A percentile compares a stretch with the other conserved stretches of the same genome.
These are phyloP conservation scores for Euwallacea fornicatus DNA, from an alignment of 1,140 invertebrate genomes.

Conservation along the genomic window DNA sequence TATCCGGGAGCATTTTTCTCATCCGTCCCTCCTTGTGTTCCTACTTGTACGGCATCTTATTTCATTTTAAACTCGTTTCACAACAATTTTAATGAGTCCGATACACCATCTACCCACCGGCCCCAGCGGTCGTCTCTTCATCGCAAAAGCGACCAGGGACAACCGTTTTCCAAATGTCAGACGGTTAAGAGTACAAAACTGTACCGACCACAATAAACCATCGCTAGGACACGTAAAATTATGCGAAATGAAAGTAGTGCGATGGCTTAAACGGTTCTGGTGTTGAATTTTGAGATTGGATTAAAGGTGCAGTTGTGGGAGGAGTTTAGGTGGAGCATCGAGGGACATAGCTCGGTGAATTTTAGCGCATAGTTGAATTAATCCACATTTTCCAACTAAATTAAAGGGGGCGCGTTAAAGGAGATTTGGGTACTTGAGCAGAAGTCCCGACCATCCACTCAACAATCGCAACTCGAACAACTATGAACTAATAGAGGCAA, in stretches of 20 bases:
- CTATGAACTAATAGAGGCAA: not conserved
- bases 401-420: too few relatives aligned
- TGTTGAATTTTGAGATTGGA: not conserved
- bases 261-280: not conserved
- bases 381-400: too few relatives aligned
- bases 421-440: too few relatives aligned
- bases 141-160: not conserved
- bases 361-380: too few relatives aligned
- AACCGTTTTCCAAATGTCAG: conserved; percentile 22
- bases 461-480: not conserved
- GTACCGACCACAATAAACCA: not conserved
- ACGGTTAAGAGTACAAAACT: not conserved
- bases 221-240: conserved; percentile 4
- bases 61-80: conserved; percentile 36
- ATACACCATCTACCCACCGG: conserved; percentile 33
- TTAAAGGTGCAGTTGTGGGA: not conserved
- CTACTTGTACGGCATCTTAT: conserved; percentile 34
- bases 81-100: conserved; percentile 39
- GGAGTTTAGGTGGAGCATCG: not conserved
- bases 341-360: too few relatives aligned
- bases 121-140: conserved; percentile 1
- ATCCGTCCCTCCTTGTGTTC: conserved; percentile 24
- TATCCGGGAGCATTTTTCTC: conserved; percentile 18
- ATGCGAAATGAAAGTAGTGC: conserved; percentile 17
- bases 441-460: too few relatives aligned